Evolutionary conservation across 2,888 invertebrate genomes (phyloP).

Genomic region (Scrobipalpa costella): DNA sequence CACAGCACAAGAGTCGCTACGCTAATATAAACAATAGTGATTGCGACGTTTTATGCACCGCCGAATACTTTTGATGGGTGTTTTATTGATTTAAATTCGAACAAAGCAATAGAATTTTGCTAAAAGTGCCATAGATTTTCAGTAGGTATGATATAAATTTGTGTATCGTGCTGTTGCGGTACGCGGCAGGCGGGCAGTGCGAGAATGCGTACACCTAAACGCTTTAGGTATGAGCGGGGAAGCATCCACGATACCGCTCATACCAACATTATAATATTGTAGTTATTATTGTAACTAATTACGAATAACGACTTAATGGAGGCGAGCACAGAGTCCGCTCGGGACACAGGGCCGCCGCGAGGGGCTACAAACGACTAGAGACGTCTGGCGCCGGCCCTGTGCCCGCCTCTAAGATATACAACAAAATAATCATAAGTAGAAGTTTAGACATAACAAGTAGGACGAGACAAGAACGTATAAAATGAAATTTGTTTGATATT

Average conservation of each 20-base stretch:
- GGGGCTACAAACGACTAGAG: constrained; percentile 28
- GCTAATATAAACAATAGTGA: not conserved
- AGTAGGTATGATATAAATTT: not conserved
- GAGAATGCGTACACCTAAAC: constrained; percentile 72
- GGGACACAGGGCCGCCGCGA: constrained; percentile 28
- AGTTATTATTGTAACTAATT: constrained; percentile 76
- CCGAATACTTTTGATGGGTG: not conserved
- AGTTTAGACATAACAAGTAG: constrained; percentile 64
- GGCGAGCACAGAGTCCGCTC: constrained; percentile 51
- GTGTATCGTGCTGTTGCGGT: not conserved
- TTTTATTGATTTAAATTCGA: constrained; percentile 3
- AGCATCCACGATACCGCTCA: constrained; percentile 80
- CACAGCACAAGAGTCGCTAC: not conserved
- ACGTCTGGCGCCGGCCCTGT: constrained; percentile 47
- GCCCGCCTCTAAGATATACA: constrained; percentile 60
- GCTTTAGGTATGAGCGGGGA: constrained; percentile 81
- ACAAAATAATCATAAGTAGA: constrained; percentile 77
- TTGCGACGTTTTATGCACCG: not conserved
- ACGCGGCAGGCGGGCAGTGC: constrained; percentile 63
- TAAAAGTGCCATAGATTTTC: constrained; percentile 35
- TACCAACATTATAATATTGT: constrained; percentile 77
- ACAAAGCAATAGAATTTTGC: constrained; percentile 16
- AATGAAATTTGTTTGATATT: constrained; percentile 60
- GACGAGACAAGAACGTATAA: constrained; percentile 58
- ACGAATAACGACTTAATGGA: constrained; percentile 66